Conservation (phyloP, 2,888 invertebrate genomes). For the Polylopha cassiicola region DNA sequence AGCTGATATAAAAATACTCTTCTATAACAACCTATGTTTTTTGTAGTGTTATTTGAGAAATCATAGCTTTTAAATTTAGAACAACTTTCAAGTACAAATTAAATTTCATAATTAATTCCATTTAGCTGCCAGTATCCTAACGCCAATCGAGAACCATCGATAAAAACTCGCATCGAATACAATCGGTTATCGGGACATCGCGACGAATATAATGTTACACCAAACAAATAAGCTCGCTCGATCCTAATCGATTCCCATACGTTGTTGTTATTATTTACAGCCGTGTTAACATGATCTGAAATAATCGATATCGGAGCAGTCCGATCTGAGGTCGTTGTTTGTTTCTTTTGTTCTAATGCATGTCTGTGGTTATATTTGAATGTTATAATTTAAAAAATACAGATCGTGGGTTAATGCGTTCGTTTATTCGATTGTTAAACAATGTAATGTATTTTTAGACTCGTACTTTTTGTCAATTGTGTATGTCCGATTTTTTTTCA, state of each 20-base stretch:
- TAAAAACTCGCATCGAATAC: conserved; percentile 40
- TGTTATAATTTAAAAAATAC: conserved; percentile 1
- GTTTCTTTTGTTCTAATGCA: conserved; percentile 10
- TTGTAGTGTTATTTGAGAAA: too few species aligned
- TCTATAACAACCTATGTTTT: too few species aligned
- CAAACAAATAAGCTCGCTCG: conserved; percentile 29
- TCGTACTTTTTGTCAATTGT: too few species aligned
- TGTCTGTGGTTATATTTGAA: conserved; percentile 11
- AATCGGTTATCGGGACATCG: conserved; percentile 40
- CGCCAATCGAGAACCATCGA: conserved; percentile 31
- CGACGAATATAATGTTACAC: conserved; percentile 44
- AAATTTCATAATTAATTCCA: conserved; percentile 12
- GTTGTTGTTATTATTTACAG: conserved; percentile 30
- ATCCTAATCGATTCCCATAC: conserved; percentile 44
- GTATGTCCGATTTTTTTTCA: too few species aligned
- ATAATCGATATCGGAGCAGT: conserved; percentile 23
- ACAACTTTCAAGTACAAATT: too few species aligned
- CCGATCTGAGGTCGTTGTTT: conserved; percentile 11
- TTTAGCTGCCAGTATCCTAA: conserved; percentile 21
- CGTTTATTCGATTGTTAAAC: too few species aligned
- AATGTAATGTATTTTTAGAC: too few species aligned
- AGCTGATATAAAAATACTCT: too few species aligned
- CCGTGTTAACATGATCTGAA: conserved; percentile 31
- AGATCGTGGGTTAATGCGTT: too few species aligned
- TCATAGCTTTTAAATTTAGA: too few species aligned